Evolutionary conservation across 2,113 vertebrate genomes (phyloP).

Genomic region (Festucalex cinctus): DNA sequence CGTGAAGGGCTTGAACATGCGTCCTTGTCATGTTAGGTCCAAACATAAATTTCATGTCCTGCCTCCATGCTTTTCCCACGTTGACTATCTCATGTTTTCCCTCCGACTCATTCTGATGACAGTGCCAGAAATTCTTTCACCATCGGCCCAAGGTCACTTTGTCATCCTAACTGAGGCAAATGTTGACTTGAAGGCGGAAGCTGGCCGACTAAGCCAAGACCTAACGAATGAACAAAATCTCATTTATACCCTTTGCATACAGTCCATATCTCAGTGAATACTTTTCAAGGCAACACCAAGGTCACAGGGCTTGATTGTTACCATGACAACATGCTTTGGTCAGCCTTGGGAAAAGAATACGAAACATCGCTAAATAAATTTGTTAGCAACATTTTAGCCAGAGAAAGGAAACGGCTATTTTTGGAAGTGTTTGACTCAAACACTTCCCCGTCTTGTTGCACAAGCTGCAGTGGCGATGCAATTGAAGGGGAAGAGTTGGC

Average conservation of each 20-base stretch:
- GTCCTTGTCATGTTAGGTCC: too few relatives aligned
- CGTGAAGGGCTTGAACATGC: too few relatives aligned
- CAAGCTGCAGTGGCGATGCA: neutral
- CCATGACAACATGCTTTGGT: conserved; percentile 43
- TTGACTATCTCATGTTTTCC: conserved; percentile 13
- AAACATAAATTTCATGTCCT: too few relatives aligned
- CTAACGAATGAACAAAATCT: conserved; percentile 1
- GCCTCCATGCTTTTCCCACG: neutral
- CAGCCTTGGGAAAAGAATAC: neutral
- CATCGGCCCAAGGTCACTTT: conserved; percentile 35
- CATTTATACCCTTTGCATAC: conserved; percentile 37
- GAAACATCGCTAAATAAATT: neutral
- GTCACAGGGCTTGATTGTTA: conserved; percentile 34
- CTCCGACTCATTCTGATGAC: neutral
- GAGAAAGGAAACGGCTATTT: neutral
- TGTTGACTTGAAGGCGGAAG: conserved; percentile 20
- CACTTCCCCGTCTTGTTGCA: neutral
- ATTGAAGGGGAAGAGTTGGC: conserved; percentile 15
- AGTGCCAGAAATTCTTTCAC: conserved; percentile 33
- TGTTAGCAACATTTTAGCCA: neutral
- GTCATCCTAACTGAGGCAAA: conserved; percentile 15
- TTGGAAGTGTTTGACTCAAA: neutral
- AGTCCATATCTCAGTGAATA: conserved; percentile 34
- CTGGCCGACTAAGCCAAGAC: conserved; percentile 6
- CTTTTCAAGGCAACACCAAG: conserved; percentile 21